Base-by-base conservation (phyloP, 2,888 invertebrate genomes). In the Oxytorus armatus region DNA sequence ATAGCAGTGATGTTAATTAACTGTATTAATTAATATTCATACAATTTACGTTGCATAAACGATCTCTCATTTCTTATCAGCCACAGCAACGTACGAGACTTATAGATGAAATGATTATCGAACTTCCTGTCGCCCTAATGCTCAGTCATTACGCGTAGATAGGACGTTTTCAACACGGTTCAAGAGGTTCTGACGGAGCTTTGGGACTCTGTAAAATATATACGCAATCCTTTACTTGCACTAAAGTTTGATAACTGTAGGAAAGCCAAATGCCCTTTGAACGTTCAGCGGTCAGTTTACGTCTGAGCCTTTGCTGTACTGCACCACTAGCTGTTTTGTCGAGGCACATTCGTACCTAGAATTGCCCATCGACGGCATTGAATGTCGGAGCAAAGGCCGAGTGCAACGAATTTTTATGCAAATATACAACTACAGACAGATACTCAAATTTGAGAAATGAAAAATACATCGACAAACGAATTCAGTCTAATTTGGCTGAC, bases 221-320 rank as follows among this genome's bases (percentile, higher is more conserved):
- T 25, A 51, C 61, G 61, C 44, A 76, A 76, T 69, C 14, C 18
- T 29, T 10, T 14, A 69, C 18, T 69, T 33, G 14, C 53, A 69
- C 53, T 53, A 77, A 33, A 63, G 4, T 33, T n/a, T 29, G 42
- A 69, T 69, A 69, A 53, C 59, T 16, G 51, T 29, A 18, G 49
- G 49, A 36, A 23, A 44, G 68, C n/a, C n/a, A 68, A 53, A 44
- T 33, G 23, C 33, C 53, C 21, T 39, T 23, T 55, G 61, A 61
- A 69, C 44, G 61, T 42, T 69, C 44, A 7, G 23, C 29, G 23
- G 61, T 61, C 21, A n/a, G 21, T 53, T 11, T 21, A 18, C 21
- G 66, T 59, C 59, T 59, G 69, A 69, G 69, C 76, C 53, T 69
- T 69, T 49, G 33, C 53, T 53, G 53, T 69, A 61, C 69, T 77